phyloP scores from a whole-genome alignment of 2,113 vertebrate genomes.

The Cyphotilapia sp. region DNA sequence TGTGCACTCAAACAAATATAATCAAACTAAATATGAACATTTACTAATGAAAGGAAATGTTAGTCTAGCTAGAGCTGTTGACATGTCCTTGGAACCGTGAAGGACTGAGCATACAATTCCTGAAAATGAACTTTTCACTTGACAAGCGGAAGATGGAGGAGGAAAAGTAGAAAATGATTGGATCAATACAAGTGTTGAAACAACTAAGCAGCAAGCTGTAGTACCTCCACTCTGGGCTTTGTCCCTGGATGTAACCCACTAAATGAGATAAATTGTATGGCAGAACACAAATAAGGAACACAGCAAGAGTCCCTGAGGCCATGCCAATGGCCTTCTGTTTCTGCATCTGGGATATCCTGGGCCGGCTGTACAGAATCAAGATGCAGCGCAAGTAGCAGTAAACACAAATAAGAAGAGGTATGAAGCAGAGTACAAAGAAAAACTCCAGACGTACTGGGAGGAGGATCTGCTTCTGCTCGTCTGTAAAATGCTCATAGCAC shows the following conservation, averaged over 20 bases:
- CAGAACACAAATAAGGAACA: slow-evolving; percentile 75
- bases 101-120: neutral
- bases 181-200: slow-evolving; percentile 77
- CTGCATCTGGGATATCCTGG: slow-evolving; percentile 41
- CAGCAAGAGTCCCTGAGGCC: slow-evolving; percentile 64
- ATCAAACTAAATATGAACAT: neutral
- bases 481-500: slow-evolving; percentile 66
- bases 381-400: slow-evolving; percentile 66
- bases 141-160: slow-evolving; percentile 44
- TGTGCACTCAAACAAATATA: neutral
- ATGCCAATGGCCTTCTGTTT: slow-evolving; percentile 71
- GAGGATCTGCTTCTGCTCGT: slow-evolving; percentile 55
- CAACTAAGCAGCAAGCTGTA: slow-evolving; percentile 68
- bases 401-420: slow-evolving; percentile 60
- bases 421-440: slow-evolving; percentile 66
- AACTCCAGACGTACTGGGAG: slow-evolving; percentile 69
- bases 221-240: slow-evolving; percentile 65
- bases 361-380: slow-evolving; percentile 35
- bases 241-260: slow-evolving; percentile 55
- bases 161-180: slow-evolving; percentile 69
- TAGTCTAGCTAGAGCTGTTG: neutral
- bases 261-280: slow-evolving; percentile 75
- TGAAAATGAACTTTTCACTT: slow-evolving; percentile 23
- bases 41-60: neutral
- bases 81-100: neutral